phyloP scores from a whole-genome alignment of 2,888 invertebrate species.

The Parascotia fuliginaria region DNA sequence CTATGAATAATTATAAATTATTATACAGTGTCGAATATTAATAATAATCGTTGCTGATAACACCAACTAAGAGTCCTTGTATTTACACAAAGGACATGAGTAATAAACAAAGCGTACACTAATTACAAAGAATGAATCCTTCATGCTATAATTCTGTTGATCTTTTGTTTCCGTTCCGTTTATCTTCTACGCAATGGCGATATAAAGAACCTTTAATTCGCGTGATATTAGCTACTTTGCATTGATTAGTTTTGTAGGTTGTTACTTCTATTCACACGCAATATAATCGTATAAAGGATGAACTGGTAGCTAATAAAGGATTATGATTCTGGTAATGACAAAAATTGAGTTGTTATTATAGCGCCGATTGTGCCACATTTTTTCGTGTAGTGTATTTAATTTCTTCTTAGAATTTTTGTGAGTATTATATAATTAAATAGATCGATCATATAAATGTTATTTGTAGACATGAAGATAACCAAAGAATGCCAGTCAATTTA shows the following conservation, averaged over 20 bases:
- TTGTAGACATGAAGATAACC: too few species aligned
- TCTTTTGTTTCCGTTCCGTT: conserved; percentile 12
- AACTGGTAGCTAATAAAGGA: background rate
- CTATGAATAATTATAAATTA: too few species aligned
- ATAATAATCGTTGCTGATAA: too few species aligned
- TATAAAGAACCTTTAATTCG: conserved; percentile 7
- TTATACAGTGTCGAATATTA: too few species aligned
- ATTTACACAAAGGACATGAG: conserved; percentile 25
- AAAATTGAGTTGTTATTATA: background rate
- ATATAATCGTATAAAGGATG: background rate
- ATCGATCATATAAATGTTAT: too few species aligned
- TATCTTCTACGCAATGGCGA: background rate
- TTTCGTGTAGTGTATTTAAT: too few species aligned
- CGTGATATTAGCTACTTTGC: conserved; percentile 3
- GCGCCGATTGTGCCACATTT: too few species aligned
- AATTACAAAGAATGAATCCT: conserved; percentile 11
- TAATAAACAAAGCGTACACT: conserved; percentile 16
- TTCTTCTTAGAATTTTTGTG: too few species aligned
- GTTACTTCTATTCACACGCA: conserved; percentile 8
- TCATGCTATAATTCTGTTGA: conserved; percentile 2
- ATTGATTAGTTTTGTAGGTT: conserved; percentile 9
- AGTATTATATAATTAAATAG: too few species aligned
- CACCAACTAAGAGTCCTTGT: too few species aligned
- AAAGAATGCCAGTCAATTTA: too few species aligned
- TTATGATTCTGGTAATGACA: background rate